These are phyloP conservation scores for Pseudomyrmex dendroicus DNA, from an alignment of 1,140 invertebrate species.

Conservation along the genomic window DNA sequence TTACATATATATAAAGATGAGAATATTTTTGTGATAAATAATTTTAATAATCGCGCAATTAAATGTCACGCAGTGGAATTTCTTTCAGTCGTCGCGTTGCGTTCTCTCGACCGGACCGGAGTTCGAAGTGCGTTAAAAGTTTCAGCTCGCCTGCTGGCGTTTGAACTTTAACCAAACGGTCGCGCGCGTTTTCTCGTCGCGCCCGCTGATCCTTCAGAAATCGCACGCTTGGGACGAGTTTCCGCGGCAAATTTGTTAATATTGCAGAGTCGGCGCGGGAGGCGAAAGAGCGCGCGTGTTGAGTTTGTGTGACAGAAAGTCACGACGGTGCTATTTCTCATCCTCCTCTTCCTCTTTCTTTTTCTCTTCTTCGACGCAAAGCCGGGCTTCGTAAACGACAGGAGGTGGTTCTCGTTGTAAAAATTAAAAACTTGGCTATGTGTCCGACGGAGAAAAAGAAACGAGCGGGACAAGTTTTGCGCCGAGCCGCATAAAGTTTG, in stretches of 20 bases:
- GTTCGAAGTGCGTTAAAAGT: constrained; percentile 72
- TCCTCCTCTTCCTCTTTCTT: neutral
- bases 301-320: constrained; percentile 67
- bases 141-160: constrained; percentile 61
- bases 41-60: no score
- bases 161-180: constrained; percentile 62
- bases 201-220: constrained; percentile 67
- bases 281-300: constrained; percentile 26
- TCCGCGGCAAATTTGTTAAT: constrained; percentile 73
- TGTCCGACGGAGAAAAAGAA: constrained; percentile 32
- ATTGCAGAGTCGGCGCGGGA: constrained; percentile 57
- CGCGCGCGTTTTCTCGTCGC: constrained; percentile 30
- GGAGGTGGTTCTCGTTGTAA: constrained; percentile 49
- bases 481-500: constrained; percentile 56
- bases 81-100: constrained; percentile 25
- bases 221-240: constrained; percentile 71
- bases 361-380: neutral
- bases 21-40: no score
- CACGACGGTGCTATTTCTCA: constrained; percentile 3
- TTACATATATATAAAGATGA: constrained; percentile 1
- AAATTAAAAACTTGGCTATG: constrained; percentile 72
- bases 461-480: constrained; percentile 55
- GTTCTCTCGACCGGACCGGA: constrained; percentile 41
- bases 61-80: constrained; percentile 56
- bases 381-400: constrained; percentile 60